These are phyloP conservation scores for Anoura caudifer DNA, from an alignment of 2,113 vertebrate species.

Conservation along the genomic window DNA sequence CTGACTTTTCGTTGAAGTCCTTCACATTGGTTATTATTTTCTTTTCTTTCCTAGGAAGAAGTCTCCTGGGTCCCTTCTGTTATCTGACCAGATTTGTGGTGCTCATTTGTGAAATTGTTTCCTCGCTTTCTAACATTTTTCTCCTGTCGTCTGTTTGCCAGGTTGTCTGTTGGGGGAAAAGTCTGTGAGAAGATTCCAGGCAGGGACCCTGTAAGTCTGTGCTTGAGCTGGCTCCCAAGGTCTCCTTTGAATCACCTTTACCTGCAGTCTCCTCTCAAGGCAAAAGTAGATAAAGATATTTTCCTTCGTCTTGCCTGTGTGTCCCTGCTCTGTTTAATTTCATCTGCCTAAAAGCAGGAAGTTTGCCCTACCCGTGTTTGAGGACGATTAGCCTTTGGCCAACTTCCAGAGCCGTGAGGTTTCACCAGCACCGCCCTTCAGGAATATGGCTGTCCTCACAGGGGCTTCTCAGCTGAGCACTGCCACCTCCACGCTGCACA, in stretches of 20 bases:
- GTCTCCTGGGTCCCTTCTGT: background rate
- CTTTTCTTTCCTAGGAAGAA: background rate
- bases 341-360: background rate
- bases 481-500: background rate
- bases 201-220: background rate
- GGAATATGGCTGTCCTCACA: background rate
- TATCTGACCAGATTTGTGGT: background rate
- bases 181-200: background rate
- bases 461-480: background rate
- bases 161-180: background rate
- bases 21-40: background rate
- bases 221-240: background rate
- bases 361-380: background rate
- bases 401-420: background rate
- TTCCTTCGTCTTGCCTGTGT: background rate
- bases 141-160: background rate
- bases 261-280: background rate
- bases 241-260: background rate
- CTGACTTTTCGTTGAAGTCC: background rate
- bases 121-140: background rate
- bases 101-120: background rate
- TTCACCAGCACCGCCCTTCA: background rate
- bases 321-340: background rate
- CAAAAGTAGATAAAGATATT: background rate
- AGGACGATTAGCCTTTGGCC: background rate